Base-by-base conservation (phyloP, 2,797 vertebrate species). In the Rhinogobio ventralis region DNA sequence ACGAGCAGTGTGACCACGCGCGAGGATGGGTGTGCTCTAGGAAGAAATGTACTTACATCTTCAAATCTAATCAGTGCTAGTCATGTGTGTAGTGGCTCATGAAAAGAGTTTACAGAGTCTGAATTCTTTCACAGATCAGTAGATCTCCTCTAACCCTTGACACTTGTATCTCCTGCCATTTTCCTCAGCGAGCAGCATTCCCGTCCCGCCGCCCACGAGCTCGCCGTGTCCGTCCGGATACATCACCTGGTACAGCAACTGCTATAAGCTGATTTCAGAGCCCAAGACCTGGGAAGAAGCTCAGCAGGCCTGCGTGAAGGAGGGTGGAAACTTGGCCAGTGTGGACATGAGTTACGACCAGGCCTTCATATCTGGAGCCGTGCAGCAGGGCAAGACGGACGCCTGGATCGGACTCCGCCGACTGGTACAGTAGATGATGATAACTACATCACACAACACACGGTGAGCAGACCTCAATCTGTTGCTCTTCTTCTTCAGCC, bases 311-410 rank as follows among this genome's bases (percentile, higher is more conserved):
- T 96, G 95, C 17, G 1, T 51, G 78, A 7, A 85, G 49, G 80
- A 94, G 28, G 91, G 90, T 11, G 94, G 90, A 3, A 90, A 95
- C 92, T 90, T 96, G 92, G 94, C 93, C 84, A 96, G 95, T 85
- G 88, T 95, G 2, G 95, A 96, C 90, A 92, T 92, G 92, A 95
- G 95, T 92, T 96, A 96, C 53, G 95, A 96, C 86, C 95, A 96
- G 90, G 94, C 94, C 74, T 96, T 95, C 62, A 87, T 96, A 1
- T 91, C 95, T 0, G 93, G 91, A 9, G 94, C 83, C 13, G 89
- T 95, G 4, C 92, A 95, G 85, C 92, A 94, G 81, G 91, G 92
- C 53, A 89, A 36, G 55, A 84, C 69, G 0, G 95, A 96, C 0
- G 92, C 93, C 87, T 96, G 95, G 95, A 96, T 96, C 2, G 95